phyloP scores from a whole-genome alignment of 2,888 invertebrate species.

The Pantelozetes paolii region DNA sequence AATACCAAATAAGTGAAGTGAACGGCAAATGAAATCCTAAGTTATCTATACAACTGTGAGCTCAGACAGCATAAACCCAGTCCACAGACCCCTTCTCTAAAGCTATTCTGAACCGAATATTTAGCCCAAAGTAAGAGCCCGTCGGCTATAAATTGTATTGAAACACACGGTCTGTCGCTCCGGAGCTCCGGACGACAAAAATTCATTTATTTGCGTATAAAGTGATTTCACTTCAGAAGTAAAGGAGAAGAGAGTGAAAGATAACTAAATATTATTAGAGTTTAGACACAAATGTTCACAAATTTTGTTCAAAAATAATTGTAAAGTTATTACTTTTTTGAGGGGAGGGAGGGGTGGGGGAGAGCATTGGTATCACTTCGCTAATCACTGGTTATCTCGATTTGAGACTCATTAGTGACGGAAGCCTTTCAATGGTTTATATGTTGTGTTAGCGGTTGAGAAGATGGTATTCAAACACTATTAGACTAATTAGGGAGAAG shows the following conservation, averaged over 20 bases:
- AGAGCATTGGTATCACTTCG: not conserved
- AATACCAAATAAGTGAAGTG: not conserved
- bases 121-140: not conserved
- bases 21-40: conserved; percentile 3
- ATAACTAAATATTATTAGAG: not conserved
- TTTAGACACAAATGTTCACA: not conserved
- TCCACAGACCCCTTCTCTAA: not conserved
- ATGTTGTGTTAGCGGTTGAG: conserved; percentile 3
- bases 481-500: conserved; percentile 21
- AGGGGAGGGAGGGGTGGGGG: not conserved
- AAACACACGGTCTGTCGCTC: not conserved
- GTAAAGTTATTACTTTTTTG: not conserved
- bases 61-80: not conserved
- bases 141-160: conserved; percentile 6
- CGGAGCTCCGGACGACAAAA: not conserved
- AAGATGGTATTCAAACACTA: not conserved
- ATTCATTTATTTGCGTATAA: not conserved
- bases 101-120: not conserved
- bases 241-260: not conserved
- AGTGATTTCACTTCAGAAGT: not conserved
- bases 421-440: conserved; percentile 26
- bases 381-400: conserved; percentile 6
- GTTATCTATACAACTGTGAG: not conserved
- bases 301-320: not conserved
- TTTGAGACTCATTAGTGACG: conserved; percentile 36